Conservation (phyloP, 2,888 invertebrate species). For the Eilema sororculum region DNA sequence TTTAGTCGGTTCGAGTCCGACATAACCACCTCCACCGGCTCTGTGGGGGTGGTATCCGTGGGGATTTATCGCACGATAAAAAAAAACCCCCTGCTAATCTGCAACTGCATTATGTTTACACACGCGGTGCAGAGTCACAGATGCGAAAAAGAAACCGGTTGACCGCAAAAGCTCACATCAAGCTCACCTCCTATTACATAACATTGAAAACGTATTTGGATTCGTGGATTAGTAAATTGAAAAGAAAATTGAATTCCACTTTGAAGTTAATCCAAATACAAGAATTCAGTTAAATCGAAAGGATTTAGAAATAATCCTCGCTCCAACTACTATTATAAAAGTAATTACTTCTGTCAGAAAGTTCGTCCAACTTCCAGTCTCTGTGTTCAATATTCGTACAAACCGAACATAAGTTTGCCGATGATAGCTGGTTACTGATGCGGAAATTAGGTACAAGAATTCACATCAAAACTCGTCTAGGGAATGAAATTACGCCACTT, state of each 20-base stretch:
- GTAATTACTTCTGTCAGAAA: conserved; percentile 3
- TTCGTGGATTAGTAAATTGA: not conserved
- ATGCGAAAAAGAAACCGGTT: too few relatives aligned
- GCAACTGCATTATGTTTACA: too few relatives aligned
- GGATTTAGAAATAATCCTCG: not conserved
- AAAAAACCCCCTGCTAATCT: too few relatives aligned
- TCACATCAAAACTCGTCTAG: conserved; percentile 13
- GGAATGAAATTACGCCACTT: conserved; percentile 14
- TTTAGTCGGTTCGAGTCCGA: too few relatives aligned
- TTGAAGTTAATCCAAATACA: not conserved
- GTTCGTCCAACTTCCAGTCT: not conserved
- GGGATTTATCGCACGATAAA: too few relatives aligned
- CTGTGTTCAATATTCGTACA: conserved; percentile 13
- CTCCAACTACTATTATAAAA: not conserved
- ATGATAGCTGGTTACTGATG: conserved; percentile 17
- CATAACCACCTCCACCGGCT: too few relatives aligned
- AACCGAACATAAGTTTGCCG: conserved; percentile 18
- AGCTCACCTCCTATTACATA: too few relatives aligned
- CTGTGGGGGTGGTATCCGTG: too few relatives aligned
- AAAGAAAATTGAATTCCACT: too few relatives aligned
- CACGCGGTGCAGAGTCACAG: too few relatives aligned
- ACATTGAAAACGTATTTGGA: not conserved
- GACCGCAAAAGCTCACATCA: too few relatives aligned
- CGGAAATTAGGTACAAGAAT: conserved; percentile 21
- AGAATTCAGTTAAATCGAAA: not conserved